Conservation (phyloP, 2,113 vertebrate genomes). For the Cnemophilus loriae region DNA sequence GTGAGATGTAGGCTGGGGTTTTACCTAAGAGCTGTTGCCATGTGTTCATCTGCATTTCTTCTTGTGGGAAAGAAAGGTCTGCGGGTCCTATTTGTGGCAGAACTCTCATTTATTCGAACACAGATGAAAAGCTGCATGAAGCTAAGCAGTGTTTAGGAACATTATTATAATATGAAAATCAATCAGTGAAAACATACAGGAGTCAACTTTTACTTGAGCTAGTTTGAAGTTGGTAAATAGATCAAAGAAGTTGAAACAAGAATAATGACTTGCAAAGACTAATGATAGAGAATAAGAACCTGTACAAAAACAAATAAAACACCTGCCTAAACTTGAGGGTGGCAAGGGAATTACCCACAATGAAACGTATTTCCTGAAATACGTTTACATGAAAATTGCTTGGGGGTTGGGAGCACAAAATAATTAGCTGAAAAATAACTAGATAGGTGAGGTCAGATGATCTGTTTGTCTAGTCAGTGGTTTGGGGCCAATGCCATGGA, state of each 20-base stretch:
- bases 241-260: constrained; percentile 52
- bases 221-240: constrained; percentile 10
- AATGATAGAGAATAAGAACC: constrained; percentile 12
- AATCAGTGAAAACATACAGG: not conserved
- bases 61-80: constrained; percentile 18
- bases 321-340: constrained; percentile 44
- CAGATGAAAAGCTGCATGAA: not conserved
- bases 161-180: constrained; percentile 17
- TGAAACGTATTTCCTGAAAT: constrained; percentile 46
- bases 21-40: not conserved
- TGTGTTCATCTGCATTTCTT: constrained; percentile 4
- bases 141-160: not conserved
- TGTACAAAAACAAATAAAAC: constrained; percentile 24
- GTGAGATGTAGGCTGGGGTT: not conserved
- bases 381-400: constrained; percentile 41
- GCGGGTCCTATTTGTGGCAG: not conserved
- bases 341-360: constrained; percentile 28
- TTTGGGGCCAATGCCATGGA: not conserved
- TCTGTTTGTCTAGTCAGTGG: not conserved
- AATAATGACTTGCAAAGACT: not conserved
- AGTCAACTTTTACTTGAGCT: constrained; percentile 7
- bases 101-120: not conserved
- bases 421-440: constrained; percentile 32
- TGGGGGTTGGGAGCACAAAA: constrained; percentile 1
- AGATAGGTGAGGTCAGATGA: not conserved